Base-by-base conservation (phyloP, 2,113 vertebrate genomes). In the Podarcis muralis region DNA sequence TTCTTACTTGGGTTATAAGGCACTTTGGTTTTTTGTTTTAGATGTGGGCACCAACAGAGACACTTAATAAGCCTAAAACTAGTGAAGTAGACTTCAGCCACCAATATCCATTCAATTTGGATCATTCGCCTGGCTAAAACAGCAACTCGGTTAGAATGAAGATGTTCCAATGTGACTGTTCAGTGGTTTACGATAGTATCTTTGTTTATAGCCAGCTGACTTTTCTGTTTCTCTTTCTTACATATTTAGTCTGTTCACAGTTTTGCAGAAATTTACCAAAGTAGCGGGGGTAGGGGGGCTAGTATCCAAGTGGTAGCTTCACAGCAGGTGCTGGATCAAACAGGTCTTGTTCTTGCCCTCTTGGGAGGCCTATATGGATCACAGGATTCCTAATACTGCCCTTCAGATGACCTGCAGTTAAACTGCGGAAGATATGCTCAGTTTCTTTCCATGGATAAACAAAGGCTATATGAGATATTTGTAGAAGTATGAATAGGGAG, bases 311-410 rank as follows among this genome's bases (percentile, higher is more conserved):
- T 98, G 97, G 98, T 97, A 97, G 97, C 96, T 95, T 97, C 98
- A 92, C 98, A 98, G 98, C 98, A 99, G 98, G 98, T 98, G 98
- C 97, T 97, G 97, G 97, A 98, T 99, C 97, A 98, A 98, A 98
- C 95, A 95, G 97, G 96, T 98, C 97, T 98, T 97, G 97, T 97
- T 98, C 97, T 98, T 96, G 97, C 95, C 97, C 97, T 97, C 97
- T 97, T 92, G 95, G 97, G 97, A 97, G 96, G 96, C 94, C 93
- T 95, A 87, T 96, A 96, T 97, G 98, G 97, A 98, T 98, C 97
- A 97, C 94, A 98, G 97, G 96, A 97, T 97, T 97, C 97, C 96
- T 94, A 95, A 96, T 95, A 93, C 96, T 98, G 98, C 97, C 98
- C 98, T 98, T 96, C 95, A 96, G 95, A 95, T 99, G 98, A 99